phyloP scores from a whole-genome alignment of 2,113 vertebrate genomes.

The Gallinago media region DNA sequence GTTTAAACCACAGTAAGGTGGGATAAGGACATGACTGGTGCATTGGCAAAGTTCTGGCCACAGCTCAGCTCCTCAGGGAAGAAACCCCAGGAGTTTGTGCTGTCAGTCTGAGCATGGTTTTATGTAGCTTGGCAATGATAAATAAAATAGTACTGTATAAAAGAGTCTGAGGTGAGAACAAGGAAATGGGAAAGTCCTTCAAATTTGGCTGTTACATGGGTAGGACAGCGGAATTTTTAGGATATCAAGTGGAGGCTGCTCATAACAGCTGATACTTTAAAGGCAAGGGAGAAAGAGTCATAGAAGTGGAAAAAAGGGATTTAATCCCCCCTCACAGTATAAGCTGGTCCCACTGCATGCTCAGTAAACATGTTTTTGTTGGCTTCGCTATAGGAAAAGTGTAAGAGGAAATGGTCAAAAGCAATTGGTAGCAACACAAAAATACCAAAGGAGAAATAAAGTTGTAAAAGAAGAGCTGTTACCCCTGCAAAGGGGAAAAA shows the following conservation, averaged over 20 bases:
- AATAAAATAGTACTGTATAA: background rate
- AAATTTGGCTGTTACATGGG: background rate
- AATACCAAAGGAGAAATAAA: background rate
- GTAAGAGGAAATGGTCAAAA: background rate
- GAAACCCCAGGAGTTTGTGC: background rate
- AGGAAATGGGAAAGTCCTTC: background rate
- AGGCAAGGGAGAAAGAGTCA: background rate
- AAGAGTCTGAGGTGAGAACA: background rate
- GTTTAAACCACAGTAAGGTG: background rate
- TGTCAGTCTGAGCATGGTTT: fast-evolving
- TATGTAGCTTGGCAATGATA: background rate
- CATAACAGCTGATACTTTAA: fast-evolving
- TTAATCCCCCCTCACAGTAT: background rate
- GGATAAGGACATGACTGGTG: fast-evolving
- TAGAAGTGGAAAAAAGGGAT: background rate
- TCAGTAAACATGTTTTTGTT: background rate
- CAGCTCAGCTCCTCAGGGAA: background rate
- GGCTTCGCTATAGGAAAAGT: background rate
- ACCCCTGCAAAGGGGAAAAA: background rate
- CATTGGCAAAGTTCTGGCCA: background rate
- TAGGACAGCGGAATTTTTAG: background rate
- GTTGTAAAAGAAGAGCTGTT: background rate
- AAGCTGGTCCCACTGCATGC: background rate
- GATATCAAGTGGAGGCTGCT: background rate
- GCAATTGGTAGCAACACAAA: background rate